Percentiles rank a stretch among this genome's conserved stretches.
Evolutionary conservation across 2,113 vertebrate species (phyloP).

Genomic region (Cryptoleucopteryx plumbea): DNA sequence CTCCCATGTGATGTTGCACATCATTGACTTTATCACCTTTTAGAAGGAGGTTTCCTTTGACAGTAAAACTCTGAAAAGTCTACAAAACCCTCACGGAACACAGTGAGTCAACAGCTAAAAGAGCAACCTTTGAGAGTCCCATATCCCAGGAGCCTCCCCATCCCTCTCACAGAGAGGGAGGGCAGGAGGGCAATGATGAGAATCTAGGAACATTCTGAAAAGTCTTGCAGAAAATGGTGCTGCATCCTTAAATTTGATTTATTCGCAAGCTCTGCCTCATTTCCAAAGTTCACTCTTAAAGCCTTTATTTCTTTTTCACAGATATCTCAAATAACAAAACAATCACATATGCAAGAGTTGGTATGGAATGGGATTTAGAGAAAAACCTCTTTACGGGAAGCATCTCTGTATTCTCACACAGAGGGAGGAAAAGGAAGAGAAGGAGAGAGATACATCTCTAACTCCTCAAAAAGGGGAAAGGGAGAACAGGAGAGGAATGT

Average conservation of each 20-base stretch:
- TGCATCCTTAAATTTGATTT: background rate
- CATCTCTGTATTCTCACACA: conserved; percentile 22
- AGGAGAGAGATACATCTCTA: background rate
- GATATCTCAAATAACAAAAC: conserved; percentile 64
- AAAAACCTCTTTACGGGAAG: conserved; percentile 37
- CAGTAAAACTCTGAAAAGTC: conserved; percentile 14
- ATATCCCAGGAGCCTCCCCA: background rate
- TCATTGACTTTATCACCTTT: background rate
- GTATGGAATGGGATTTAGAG: conserved; percentile 26
- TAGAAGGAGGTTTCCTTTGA: conserved; percentile 5
- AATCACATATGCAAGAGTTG: conserved; percentile 59
- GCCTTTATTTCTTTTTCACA: conserved; percentile 71
- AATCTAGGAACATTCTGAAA: background rate
- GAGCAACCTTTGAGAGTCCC: background rate
- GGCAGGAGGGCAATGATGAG: background rate
- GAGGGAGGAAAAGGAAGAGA: background rate
- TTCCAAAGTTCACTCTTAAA: conserved; percentile 42
- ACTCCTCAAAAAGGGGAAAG: background rate
- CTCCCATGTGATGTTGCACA: background rate
- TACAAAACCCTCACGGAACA: conserved; percentile 1
- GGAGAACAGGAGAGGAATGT: background rate
- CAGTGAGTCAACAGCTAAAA: background rate
- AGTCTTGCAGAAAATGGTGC: conserved; percentile 32
- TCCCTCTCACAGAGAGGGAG: background rate
- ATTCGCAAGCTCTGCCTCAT: background rate